Evolutionary conservation across 2,888 invertebrate species (phyloP).

Genomic region (Piscicola geometra): DNA sequence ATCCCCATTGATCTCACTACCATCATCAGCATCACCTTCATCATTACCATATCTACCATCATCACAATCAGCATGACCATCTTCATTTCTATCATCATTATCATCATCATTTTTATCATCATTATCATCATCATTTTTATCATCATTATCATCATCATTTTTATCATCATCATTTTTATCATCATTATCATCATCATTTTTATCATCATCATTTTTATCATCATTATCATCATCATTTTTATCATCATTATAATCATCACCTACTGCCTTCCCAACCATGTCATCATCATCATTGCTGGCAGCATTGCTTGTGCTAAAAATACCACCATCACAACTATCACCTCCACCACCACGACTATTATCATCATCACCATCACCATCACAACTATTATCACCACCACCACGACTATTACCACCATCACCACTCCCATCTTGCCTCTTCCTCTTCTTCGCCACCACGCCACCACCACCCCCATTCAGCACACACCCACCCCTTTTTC

Average conservation of each 20-base stretch:
- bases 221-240: slow-evolving; percentile 1
- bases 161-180: neutral
- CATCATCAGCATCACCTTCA: neutral
- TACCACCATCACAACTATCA: neutral
- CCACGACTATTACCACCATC: neutral
- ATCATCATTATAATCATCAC: slow-evolving; percentile 10
- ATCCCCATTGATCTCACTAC: neutral
- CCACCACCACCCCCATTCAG: neutral
- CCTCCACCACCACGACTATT: neutral
- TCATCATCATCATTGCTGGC: neutral
- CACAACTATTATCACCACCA: neutral
- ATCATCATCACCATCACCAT: neutral
- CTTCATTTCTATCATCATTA: neutral
- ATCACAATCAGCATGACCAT: neutral
- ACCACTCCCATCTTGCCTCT: neutral
- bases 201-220: slow-evolving; percentile 9
- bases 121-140: neutral
- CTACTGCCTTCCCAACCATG: neutral
- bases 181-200: too few species aligned
- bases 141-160: neutral
- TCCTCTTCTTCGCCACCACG: neutral
- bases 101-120: neutral
- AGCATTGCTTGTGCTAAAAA: neutral
- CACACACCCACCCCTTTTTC: neutral
- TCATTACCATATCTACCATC: neutral